Conservation (phyloP, 2,797 vertebrate genomes). For the Esox lucius region DNA sequence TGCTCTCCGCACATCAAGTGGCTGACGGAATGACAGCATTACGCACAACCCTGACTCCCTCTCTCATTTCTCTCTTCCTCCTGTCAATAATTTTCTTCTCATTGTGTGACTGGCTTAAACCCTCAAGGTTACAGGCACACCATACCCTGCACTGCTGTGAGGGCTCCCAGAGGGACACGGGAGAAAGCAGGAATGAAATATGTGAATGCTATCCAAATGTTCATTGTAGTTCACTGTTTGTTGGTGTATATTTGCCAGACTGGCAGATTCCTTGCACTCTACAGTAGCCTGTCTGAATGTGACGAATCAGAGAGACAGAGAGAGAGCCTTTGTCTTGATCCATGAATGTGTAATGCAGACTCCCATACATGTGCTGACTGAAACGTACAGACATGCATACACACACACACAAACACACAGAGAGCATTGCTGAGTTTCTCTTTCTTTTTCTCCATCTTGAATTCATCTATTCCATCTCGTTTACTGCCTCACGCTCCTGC, state of each 20-base stretch:
- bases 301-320: slow-evolving; percentile 33
- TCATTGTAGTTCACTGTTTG: neutral
- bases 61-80: slow-evolving; percentile 22
- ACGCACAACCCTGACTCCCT: slow-evolving; percentile 17
- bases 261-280: slow-evolving; percentile 29
- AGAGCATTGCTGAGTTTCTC: neutral
- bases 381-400: slow-evolving; percentile 23
- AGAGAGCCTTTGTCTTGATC: slow-evolving; percentile 50
- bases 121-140: slow-evolving; percentile 55
- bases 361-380: slow-evolving; percentile 17
- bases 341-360: slow-evolving; percentile 34
- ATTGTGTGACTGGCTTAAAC: slow-evolving; percentile 52
- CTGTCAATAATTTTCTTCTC: slow-evolving; percentile 28
- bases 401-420: slow-evolving; percentile 43
- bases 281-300: slow-evolving; percentile 16
- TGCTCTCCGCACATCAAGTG: slow-evolving; percentile 26
- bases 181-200: slow-evolving; percentile 15
- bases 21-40: slow-evolving; percentile 41
- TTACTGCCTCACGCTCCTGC: slow-evolving; percentile 61
- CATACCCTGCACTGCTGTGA: slow-evolving; percentile 23
- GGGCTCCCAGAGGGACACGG: slow-evolving; percentile 28
- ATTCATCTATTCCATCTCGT: slow-evolving; percentile 66
- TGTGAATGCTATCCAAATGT: neutral
- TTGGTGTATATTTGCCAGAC: slow-evolving; percentile 33
- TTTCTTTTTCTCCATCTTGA: slow-evolving; percentile 41